Conservation (phyloP, 2,888 invertebrate species). For the Formica aserva region DNA sequence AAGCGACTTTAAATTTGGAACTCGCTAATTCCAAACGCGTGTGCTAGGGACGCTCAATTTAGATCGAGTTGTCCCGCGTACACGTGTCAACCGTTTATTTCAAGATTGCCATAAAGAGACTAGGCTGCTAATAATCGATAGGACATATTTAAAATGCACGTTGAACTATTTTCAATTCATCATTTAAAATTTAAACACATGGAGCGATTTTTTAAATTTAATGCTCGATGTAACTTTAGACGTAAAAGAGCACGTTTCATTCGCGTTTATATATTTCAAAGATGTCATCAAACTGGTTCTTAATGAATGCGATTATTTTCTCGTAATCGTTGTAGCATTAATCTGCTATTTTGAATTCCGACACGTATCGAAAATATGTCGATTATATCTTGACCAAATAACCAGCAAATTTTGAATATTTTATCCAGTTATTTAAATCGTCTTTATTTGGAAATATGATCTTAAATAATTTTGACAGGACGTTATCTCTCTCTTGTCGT, state of each 20-base stretch:
- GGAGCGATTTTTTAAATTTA: background rate
- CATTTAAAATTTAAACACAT: background rate
- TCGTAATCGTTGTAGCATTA: no score
- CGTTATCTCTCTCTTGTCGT: background rate
- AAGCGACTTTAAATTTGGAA: slow-evolving; percentile 24
- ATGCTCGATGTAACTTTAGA: background rate
- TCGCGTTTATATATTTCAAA: background rate
- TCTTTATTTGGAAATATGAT: background rate
- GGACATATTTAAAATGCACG: background rate
- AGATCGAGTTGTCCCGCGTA: background rate
- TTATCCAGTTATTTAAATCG: no score
- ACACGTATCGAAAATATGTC: background rate
- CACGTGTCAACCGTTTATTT: slow-evolving; percentile 40
- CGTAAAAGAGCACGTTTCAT: background rate
- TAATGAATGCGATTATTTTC: slow-evolving; percentile 4
- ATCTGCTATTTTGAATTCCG: background rate
- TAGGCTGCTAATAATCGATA: slow-evolving; percentile 13
- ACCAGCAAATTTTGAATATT: background rate
- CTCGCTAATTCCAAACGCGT: background rate
- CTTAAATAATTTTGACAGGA: background rate
- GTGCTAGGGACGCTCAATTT: background rate
- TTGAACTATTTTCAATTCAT: background rate
- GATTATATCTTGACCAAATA: background rate
- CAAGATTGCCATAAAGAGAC: background rate
- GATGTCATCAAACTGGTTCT: background rate